phyloP scores from a whole-genome alignment of 2,797 vertebrate genomes.

The Schizopygopsis pylzovi region DNA sequence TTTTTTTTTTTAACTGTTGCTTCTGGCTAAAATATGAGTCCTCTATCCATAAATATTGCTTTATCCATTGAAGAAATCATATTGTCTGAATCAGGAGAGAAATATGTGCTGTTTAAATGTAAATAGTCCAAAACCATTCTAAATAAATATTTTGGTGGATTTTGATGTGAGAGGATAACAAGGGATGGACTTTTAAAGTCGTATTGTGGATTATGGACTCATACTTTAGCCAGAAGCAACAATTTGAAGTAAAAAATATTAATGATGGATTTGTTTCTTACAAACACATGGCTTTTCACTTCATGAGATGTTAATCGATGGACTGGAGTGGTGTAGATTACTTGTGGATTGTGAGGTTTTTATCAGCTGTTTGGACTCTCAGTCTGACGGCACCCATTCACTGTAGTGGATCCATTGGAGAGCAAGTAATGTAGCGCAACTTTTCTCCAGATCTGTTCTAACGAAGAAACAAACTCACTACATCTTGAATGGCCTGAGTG shows the following conservation, averaged over 20 bases:
- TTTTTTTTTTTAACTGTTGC: neutral
- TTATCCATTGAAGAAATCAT: neutral
- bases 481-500: neutral
- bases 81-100: neutral
- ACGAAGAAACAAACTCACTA: neutral
- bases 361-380: neutral
- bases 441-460: neutral
- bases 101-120: neutral
- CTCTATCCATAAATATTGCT: neutral
- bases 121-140: neutral
- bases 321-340: no score
- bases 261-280: neutral
- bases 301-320: neutral
- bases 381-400: neutral
- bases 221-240: neutral
- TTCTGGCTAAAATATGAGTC: neutral
- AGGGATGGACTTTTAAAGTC: neutral
- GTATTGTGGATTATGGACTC: neutral
- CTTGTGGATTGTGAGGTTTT: neutral
- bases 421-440: no score
- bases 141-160: neutral
- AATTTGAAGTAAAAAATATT: neutral
- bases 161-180: neutral
- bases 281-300: neutral
- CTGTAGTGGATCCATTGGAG: neutral